These are phyloP conservation scores for Cranoglanis bouderius DNA, from an alignment of 2,113 vertebrate genomes.

Conservation along the genomic window DNA sequence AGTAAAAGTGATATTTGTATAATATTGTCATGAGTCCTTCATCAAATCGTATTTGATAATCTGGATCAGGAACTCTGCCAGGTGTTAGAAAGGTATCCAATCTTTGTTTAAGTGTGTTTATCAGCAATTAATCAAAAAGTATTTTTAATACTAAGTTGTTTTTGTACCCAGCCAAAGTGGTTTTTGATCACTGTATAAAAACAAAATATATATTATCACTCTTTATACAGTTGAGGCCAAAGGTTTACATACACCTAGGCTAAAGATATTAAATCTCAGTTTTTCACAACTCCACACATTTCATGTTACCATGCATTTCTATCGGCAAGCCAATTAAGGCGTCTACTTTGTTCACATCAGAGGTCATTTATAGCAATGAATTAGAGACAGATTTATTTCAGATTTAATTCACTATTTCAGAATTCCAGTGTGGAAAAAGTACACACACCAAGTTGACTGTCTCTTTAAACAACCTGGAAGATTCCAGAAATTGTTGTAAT, in stretches of 20 bases:
- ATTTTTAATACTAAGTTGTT: background rate
- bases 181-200: background rate
- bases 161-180: background rate
- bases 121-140: background rate
- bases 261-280: too few relatives aligned
- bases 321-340: too few relatives aligned
- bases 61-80: background rate
- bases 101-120: background rate
- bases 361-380: too few relatives aligned
- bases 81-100: background rate
- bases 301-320: too few relatives aligned
- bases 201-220: background rate
- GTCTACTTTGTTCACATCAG: too few relatives aligned
- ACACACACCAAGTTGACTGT: too few relatives aligned
- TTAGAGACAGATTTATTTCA: too few relatives aligned
- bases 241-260: background rate
- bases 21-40: background rate
- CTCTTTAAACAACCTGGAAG: too few relatives aligned
- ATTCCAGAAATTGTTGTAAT: too few relatives aligned
- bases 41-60: background rate
- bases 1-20: background rate
- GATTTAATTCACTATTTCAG: too few relatives aligned
- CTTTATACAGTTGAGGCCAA: background rate
- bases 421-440: too few relatives aligned
- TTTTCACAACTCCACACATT: too few relatives aligned